These are phyloP conservation scores for Drosophila cognata DNA, from an alignment of 2,888 invertebrate species.

Conservation along the genomic window DNA sequence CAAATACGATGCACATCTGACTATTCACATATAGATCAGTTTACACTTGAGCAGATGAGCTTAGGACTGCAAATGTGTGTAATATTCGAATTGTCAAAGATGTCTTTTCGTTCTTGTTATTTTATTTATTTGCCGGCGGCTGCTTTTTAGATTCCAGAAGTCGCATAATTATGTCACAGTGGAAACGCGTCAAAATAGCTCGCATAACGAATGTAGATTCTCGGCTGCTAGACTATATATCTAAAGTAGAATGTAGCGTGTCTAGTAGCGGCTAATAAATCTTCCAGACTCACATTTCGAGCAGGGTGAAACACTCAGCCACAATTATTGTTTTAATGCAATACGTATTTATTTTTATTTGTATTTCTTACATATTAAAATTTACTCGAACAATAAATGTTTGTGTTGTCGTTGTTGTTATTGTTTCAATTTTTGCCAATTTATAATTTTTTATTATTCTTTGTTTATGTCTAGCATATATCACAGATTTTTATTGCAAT, in stretches of 20 bases:
- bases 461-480: slow-evolving; percentile 64
- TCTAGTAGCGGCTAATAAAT: slow-evolving; percentile 76
- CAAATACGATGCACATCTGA: background rate
- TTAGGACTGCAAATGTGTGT: background rate
- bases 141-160: slow-evolving; percentile 53
- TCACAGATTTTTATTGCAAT: slow-evolving; percentile 57
- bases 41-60: background rate
- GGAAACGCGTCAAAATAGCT: slow-evolving; percentile 27
- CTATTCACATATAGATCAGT: background rate
- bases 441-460: slow-evolving; percentile 52
- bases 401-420: slow-evolving; percentile 33
- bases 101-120: background rate
- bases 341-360: slow-evolving; percentile 41
- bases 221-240: slow-evolving; percentile 23
- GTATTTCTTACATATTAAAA: slow-evolving; percentile 58
- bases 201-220: slow-evolving; percentile 16
- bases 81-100: background rate
- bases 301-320: slow-evolving; percentile 54
- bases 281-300: slow-evolving; percentile 40
- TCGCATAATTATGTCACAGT: slow-evolving; percentile 61
- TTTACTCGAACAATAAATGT: slow-evolving; percentile 38
- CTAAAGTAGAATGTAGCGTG: slow-evolving; percentile 49
- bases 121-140: slow-evolving; percentile 36
- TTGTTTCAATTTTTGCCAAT: slow-evolving; percentile 64
- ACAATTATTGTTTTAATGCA: slow-evolving; percentile 37